Evolutionary conservation across 2,888 invertebrate species (phyloP).

Genomic region (Troglohyphantes excavatus): DNA sequence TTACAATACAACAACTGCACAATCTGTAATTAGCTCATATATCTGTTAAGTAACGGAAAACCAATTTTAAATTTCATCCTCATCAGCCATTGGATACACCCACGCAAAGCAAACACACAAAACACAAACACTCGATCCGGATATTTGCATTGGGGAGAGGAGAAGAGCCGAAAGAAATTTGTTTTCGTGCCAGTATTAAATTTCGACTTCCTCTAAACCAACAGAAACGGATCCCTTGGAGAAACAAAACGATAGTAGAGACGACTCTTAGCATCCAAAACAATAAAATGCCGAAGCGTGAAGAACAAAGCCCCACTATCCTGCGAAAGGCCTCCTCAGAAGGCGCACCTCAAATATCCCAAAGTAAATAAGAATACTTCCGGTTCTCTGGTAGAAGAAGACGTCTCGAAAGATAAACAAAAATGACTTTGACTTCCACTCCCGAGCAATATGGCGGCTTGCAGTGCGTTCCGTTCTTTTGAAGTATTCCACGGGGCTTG

Average conservation of each 20-base stretch:
- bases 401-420: conserved; percentile 56
- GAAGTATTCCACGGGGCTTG: conserved; percentile 35
- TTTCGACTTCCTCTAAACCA: conserved; percentile 20
- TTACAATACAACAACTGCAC: no score
- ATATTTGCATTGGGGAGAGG: conserved; percentile 14
- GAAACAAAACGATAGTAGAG: conserved; percentile 4
- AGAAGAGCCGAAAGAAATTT: conserved; percentile 14
- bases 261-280: conserved; percentile 8
- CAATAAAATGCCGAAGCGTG: neutral
- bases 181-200: conserved; percentile 29
- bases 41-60: no score
- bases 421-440: conserved; percentile 44
- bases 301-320: conserved; percentile 8
- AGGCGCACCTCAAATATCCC: conserved; percentile 13
- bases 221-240: neutral
- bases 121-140: neutral
- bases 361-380: conserved; percentile 55
- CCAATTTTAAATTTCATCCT: neutral
- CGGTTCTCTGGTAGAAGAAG: conserved; percentile 8
- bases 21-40: no score
- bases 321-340: neutral
- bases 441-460: conserved; percentile 24
- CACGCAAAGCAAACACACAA: conserved; percentile 4
- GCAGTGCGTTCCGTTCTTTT: conserved; percentile 7
- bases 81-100: neutral